Evolutionary conservation across 2,113 vertebrate genomes (phyloP), one percentile per base, ranked within the genome.

Genomic region (Cairina moschata): DNA sequence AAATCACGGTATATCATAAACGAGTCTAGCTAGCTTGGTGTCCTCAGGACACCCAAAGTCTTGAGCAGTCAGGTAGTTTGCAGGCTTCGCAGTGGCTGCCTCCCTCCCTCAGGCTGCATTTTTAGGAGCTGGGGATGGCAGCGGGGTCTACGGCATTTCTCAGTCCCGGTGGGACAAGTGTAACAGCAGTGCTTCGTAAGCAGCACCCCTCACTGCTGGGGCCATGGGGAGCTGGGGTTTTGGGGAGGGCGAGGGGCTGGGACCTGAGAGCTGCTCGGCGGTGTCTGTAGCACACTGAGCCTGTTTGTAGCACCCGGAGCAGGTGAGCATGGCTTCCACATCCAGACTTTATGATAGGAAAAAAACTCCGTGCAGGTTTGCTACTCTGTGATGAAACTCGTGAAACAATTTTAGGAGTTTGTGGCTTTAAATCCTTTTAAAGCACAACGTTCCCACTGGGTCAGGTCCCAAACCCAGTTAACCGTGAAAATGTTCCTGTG

Each of bases 241-340:
- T 60, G 29, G 59, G 46, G 54, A 46, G 20, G n/a, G 17, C 18
- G 55, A 22, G 52, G 31, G n/a, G 46, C 34, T 40, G 55, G 62
- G 23, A 38, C 40, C 72, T 2, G n/a, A 60, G 17, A 56, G 14
- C 56, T 68, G 54, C 60, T 44, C 5, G 9, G 14, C 0, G 1
- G 25, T 28, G 25, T 40, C 34, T 40, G 21, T 17, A 48, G 11
- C 42, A 25, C 7, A 6, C 6, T 12, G 31, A 13, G 40, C 17
- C 54, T 58, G 32, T 14, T 26, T 13, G 2, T 4, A 13, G 7
- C 55, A 52, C 31, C 13, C 32, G 17, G 44, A 20, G 34, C 31
- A 38, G 20, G 9, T 22, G 56, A 59, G 13, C 36, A 9, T 58
- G 1, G 0, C 22, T 65, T 31, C 50, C 0, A 2, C 22, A 8